phyloP scores from a whole-genome alignment of 2,113 vertebrate genomes.

The Microcebus jonahi region DNA sequence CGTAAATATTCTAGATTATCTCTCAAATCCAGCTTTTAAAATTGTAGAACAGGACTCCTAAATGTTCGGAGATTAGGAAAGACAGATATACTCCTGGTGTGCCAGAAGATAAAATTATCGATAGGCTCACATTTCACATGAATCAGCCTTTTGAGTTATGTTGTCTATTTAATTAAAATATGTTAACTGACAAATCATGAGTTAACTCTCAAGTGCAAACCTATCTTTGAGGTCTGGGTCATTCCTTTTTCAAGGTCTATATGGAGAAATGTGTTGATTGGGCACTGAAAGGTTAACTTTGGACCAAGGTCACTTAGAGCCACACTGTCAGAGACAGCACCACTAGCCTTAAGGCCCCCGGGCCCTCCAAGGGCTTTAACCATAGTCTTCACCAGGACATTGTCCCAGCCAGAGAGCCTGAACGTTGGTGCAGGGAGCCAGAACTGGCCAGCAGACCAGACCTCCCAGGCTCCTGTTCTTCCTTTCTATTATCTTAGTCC shows the following conservation, averaged over 20 bases:
- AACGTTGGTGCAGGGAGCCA: background rate
- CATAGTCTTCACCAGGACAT: background rate
- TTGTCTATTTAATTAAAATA: slow-evolving; percentile 21
- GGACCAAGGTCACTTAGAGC: background rate
- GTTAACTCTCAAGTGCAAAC: background rate
- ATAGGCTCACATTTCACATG: background rate
- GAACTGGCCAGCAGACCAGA: too few species aligned
- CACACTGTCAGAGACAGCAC: background rate
- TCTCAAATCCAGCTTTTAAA: slow-evolving; percentile 18
- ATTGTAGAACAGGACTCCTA: background rate
- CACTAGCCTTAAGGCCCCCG: background rate
- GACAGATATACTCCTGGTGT: background rate
- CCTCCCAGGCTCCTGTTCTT: background rate
- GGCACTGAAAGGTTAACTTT: background rate
- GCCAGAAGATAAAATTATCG: background rate
- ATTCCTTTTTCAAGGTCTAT: background rate
- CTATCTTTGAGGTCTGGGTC: background rate
- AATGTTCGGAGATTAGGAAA: background rate
- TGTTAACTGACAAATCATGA: background rate
- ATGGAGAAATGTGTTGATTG: background rate
- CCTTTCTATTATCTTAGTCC: background rate
- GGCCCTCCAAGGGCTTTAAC: background rate
- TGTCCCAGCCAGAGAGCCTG: background rate
- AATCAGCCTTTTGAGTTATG: background rate
- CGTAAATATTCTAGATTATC: background rate